These are phyloP conservation scores for Sesamia inferens DNA, from an alignment of 2,888 invertebrate species.

Conservation along the genomic window DNA sequence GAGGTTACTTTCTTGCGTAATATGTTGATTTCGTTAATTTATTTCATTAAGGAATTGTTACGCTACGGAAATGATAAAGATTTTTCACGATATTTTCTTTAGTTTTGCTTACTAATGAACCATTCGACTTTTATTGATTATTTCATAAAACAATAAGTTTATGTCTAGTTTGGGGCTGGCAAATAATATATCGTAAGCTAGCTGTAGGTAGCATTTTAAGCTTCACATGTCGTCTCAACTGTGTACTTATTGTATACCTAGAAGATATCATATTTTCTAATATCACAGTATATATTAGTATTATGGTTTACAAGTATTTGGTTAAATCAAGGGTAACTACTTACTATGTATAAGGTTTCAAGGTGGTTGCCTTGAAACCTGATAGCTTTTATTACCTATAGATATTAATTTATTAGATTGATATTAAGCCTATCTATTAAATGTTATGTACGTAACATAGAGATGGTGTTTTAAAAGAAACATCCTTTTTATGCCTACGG, in stretches of 20 bases:
- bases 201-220: background rate
- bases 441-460: background rate
- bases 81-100: slow-evolving; percentile 2
- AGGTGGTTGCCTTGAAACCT: slow-evolving; percentile 46
- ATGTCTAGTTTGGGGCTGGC: background rate
- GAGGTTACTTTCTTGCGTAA: slow-evolving; percentile 16
- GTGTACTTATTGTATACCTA: too few species aligned
- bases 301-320: slow-evolving; percentile 13
- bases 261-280: background rate
- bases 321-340: slow-evolving; percentile 18
- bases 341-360: slow-evolving; percentile 33
- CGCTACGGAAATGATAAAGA: slow-evolving; percentile 9
- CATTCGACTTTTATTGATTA: background rate
- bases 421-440: slow-evolving; percentile 13
- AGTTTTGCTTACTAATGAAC: background rate
- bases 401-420: slow-evolving; percentile 27
- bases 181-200: background rate
- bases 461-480: too few species aligned
- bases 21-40: slow-evolving; percentile 22
- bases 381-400: slow-evolving; percentile 28
- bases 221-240: background rate
- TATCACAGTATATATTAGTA: too few species aligned
- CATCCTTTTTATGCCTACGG: too few species aligned
- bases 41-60: slow-evolving; percentile 19
- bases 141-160: background rate